These are phyloP conservation scores for Emys orbicularis DNA, from an alignment of 2,797 vertebrate genomes.

Conservation along the genomic window DNA sequence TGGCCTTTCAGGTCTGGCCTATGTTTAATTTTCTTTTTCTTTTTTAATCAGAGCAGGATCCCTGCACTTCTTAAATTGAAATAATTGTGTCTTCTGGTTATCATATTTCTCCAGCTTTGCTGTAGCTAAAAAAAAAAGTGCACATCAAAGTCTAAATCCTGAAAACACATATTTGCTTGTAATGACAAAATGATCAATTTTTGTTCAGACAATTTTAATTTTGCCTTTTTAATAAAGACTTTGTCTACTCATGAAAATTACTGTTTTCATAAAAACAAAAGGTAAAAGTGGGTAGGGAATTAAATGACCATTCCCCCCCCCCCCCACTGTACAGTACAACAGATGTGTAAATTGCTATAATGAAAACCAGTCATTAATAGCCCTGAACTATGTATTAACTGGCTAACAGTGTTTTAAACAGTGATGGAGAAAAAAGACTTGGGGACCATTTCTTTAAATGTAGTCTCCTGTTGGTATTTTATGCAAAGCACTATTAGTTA, in stretches of 20 bases:
- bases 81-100: neutral
- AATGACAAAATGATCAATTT: constrained; percentile 42
- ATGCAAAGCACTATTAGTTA: constrained; percentile 1
- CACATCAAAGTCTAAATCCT: constrained; percentile 26
- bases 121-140: neutral
- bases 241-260: constrained; percentile 30
- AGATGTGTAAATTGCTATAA: constrained; percentile 15
- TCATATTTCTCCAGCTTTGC: constrained; percentile 11
- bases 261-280: neutral
- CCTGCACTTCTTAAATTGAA: neutral
- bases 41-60: neutral
- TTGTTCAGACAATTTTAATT: neutral
- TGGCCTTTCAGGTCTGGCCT: neutral
- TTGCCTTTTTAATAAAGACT: constrained; percentile 33
- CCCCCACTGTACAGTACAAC: neutral
- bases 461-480: neutral
- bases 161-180: constrained; percentile 37
- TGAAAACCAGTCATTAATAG: neutral
- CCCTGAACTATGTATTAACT: constrained; percentile 16
- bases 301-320: neutral
- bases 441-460: constrained; percentile 4
- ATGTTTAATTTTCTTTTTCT: accelerated
- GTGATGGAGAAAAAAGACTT: neutral
- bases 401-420: constrained; percentile 24
- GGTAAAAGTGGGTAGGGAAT: constrained; percentile 7